Conservation (phyloP, 2,888 invertebrate species). For the Drosophila prostipennis region DNA sequence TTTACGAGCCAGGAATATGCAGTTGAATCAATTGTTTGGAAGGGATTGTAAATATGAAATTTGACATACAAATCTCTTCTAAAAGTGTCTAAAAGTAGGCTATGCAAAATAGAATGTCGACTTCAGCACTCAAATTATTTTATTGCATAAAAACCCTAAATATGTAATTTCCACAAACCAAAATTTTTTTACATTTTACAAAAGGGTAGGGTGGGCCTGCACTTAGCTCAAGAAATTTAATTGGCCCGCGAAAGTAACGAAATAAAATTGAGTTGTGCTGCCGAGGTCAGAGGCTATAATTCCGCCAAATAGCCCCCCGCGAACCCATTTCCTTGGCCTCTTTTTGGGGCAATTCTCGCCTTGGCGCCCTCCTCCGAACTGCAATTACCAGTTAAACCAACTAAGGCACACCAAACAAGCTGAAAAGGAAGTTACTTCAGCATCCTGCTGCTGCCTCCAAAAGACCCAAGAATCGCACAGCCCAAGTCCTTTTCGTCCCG, state of each 20-base stretch:
- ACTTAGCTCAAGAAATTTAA: slow-evolving; percentile 5
- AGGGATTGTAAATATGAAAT: slow-evolving; percentile 14
- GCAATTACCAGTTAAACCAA: slow-evolving; percentile 39
- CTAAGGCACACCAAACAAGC: slow-evolving; percentile 21
- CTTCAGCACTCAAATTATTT: no score
- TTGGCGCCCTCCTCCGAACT: slow-evolving; percentile 15
- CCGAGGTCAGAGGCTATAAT: slow-evolving; percentile 15
- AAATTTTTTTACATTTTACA: neutral
- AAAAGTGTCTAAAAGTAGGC: no score
- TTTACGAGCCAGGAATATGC: slow-evolving; percentile 38
- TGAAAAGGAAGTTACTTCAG: slow-evolving; percentile 29
- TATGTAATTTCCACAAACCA: no score
- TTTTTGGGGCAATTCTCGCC: slow-evolving; percentile 26
- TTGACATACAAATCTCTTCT: neutral
- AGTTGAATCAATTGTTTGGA: slow-evolving; percentile 32
- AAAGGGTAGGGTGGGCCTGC: neutral
- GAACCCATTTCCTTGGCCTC: slow-evolving; percentile 6
- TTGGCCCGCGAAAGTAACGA: slow-evolving; percentile 4
- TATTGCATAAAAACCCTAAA: neutral
- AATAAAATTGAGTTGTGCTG: slow-evolving; percentile 12
- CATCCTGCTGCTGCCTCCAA: slow-evolving; percentile 19
- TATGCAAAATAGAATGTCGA: no score
- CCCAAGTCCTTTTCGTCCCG: slow-evolving; percentile 18
- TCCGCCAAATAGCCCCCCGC: neutral
- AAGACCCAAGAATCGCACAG: neutral